Base-by-base conservation (phyloP, 2,113 vertebrate species). In the Casuarius casuarius region DNA sequence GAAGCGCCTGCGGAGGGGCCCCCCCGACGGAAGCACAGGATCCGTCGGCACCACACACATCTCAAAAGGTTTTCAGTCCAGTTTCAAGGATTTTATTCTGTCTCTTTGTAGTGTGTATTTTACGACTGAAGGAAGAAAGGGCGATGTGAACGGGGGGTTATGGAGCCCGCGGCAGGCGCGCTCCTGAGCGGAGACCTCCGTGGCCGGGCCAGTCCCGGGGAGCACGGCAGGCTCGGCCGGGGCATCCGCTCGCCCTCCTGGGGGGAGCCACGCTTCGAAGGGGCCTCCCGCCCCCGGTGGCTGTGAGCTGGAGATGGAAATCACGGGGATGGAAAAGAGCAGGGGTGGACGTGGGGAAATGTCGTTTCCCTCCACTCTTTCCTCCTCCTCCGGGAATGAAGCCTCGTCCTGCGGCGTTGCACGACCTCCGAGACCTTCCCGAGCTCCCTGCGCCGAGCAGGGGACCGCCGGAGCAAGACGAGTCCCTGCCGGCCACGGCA, bases 1-100 rank as follows among this genome's bases (percentile, higher is more conserved):
- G 96, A 71, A 71, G 70, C 61, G 90, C 76, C 80, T 90, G 92
- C 76, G 72, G 90, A 90, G 85, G 90, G 82, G 21, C 51, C 61
- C 80, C 93, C 80, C 65, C 0, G 3, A 28, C 11, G 33, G 80
- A 92, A 87, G 71, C n/a, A 22, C n/a, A 19, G 90, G 52, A 23
- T 54, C 52, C 52, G 25, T 44, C 2, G 1, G 75, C 89, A 90
- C 59, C 56, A 4, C 74, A 52, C 46, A 31, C 77, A 74, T 94
- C 87, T 92, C 73, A 29, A 22, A 90, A 29, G 80, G 82, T 81
- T 35, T 93, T 91, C 71, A 87, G 90, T 84, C 88, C 89, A 33
- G 56, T 91, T 90, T 72, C 9, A 14, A 49, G 38, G 72, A 89
- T 78, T 90, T 93, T 46, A 14, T 84, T 92, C 59, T 92, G 72